These are phyloP conservation scores for Coptodon rendalli DNA, from an alignment of 2,113 vertebrate genomes.

Conservation along the genomic window DNA sequence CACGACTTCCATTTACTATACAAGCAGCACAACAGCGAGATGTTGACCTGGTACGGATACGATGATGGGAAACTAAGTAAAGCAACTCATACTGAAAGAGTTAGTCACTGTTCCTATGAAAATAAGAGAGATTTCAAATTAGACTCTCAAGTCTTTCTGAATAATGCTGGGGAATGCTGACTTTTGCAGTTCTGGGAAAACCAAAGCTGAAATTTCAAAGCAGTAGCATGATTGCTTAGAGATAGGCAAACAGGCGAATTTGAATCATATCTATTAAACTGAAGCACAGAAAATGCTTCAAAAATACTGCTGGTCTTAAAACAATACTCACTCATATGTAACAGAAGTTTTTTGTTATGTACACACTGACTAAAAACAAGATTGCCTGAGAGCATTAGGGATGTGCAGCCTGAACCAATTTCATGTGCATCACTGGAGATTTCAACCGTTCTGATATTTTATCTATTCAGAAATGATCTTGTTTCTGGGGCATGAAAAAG, in stretches of 20 bases:
- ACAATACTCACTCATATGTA: not conserved
- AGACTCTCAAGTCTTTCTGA: not conserved
- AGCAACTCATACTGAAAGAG: not conserved
- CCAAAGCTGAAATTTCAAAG: not conserved
- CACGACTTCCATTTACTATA: not conserved
- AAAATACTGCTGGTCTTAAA: not conserved
- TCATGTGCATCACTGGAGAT: not conserved
- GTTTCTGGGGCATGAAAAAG: not conserved
- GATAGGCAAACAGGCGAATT: not conserved
- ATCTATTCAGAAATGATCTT: not conserved
- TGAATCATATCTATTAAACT: not conserved
- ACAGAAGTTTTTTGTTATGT: not conserved
- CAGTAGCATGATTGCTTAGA: fast-evolving
- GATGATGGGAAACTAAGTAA: not conserved
- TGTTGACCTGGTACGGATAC: not conserved
- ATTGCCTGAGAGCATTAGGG: not conserved
- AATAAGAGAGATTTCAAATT: not conserved
- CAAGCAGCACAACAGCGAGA: not conserved
- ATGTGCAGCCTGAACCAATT: not conserved
- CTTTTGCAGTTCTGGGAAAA: not conserved
- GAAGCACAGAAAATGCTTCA: not conserved
- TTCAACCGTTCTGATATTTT: not conserved
- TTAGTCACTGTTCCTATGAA: not conserved
- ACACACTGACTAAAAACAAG: not conserved
- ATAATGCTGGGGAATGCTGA: not conserved